These are phyloP conservation scores for Lypha dubia DNA, from an alignment of 2,888 invertebrate genomes.

Conservation along the genomic window DNA sequence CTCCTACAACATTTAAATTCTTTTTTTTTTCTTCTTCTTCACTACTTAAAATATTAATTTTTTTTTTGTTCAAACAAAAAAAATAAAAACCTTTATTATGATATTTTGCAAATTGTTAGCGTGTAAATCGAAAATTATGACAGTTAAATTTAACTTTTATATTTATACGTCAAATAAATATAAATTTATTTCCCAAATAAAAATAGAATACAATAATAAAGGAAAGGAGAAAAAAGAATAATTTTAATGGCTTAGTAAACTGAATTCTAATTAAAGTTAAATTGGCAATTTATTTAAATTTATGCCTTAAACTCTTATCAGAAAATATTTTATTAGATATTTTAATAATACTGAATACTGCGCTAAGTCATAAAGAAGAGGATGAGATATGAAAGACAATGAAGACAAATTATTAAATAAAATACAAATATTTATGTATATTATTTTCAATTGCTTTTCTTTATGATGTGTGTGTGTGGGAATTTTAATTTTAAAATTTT, in stretches of 20 bases:
- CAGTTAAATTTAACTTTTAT: constrained; percentile 38
- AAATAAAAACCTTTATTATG: constrained; percentile 53
- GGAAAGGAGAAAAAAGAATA: not conserved
- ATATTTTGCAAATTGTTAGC: constrained; percentile 40
- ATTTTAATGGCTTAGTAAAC: constrained; percentile 46
- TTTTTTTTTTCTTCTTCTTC: constrained; percentile 9
- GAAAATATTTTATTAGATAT: constrained; percentile 18
- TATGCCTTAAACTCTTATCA: constrained; percentile 17
- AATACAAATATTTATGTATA: no score
- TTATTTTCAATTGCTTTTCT: not conserved
- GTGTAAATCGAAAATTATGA: constrained; percentile 59
- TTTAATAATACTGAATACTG: constrained; percentile 5
- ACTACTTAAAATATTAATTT: constrained; percentile 21
- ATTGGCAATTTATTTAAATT: constrained; percentile 68
- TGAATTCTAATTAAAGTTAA: constrained; percentile 63
- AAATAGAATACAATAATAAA: constrained; percentile 1
- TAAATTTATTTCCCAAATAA: constrained; percentile 7
- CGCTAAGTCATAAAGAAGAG: not conserved
- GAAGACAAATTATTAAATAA: no score
- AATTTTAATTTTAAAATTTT: not conserved
- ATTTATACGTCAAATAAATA: constrained; percentile 27
- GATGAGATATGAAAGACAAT: not conserved
- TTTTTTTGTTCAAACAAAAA: constrained; percentile 50
- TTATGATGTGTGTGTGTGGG: not conserved
- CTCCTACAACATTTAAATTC: constrained; percentile 17